These are phyloP conservation scores for Eclectus roratus DNA, from an alignment of 2,113 vertebrate species.

Conservation along the genomic window DNA sequence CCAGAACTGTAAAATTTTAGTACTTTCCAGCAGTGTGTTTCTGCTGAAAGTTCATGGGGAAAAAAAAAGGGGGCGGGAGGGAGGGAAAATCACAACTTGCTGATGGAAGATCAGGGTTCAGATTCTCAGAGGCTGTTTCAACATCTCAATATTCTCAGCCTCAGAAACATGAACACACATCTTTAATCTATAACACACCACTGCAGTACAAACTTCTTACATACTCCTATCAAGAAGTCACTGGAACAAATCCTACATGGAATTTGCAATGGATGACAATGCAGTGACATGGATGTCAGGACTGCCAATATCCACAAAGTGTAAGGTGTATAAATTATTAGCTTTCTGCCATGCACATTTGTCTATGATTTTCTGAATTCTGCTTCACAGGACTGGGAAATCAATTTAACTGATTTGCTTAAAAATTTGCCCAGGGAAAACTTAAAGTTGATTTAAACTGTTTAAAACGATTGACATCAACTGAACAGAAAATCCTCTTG, in stretches of 20 bases:
- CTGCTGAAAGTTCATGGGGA: not conserved
- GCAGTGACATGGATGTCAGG: not conserved
- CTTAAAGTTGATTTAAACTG: not conserved
- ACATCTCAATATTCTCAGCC: not conserved
- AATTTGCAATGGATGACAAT: not conserved
- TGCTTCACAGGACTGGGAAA: not conserved
- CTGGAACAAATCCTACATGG: not conserved
- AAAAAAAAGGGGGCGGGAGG: fast-evolving
- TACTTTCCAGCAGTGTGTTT: not conserved
- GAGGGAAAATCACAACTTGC: not conserved
- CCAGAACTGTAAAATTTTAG: not conserved
- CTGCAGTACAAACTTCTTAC: not conserved
- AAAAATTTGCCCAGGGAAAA: not conserved
- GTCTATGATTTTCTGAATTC: not conserved
- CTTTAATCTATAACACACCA: not conserved
- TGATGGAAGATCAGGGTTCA: not conserved
- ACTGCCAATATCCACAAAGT: not conserved
- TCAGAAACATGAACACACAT: not conserved
- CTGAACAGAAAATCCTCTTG: not conserved
- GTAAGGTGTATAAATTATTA: not conserved
- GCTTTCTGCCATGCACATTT: not conserved
- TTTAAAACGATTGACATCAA: not conserved
- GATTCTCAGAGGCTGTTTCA: not conserved
- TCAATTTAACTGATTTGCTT: not conserved
- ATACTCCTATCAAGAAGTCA: not conserved